phyloP scores from a whole-genome alignment of 2,113 vertebrate species.

The Dipodomys spectabilis region DNA sequence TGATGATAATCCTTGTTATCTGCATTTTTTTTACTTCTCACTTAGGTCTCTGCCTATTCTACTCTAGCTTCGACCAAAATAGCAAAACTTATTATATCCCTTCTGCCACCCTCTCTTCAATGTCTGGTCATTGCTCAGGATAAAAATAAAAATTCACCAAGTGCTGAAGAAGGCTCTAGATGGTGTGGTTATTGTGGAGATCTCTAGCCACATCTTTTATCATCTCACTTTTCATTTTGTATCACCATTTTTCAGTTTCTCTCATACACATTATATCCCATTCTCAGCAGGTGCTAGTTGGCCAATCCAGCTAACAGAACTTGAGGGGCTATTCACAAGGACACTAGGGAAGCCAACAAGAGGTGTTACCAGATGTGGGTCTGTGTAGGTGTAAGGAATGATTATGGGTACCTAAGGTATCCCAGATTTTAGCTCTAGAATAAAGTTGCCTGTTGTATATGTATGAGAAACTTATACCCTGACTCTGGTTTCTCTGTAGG shows the following conservation, averaged over 20 bases:
- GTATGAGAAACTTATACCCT: not conserved
- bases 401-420: not conserved
- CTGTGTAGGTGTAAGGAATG: not conserved
- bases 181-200: not conserved
- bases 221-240: not conserved
- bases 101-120: constrained; percentile 4
- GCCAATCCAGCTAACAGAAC: not conserved
- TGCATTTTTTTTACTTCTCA: not conserved
- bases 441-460: not conserved
- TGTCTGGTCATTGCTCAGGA: not conserved
- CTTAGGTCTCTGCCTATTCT: not conserved
- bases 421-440: not conserved
- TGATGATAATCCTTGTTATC: not conserved
- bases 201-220: not conserved
- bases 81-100: not conserved
- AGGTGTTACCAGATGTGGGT: not conserved
- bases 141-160: not conserved
- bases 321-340: not conserved
- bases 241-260: not conserved
- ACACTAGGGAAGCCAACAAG: not conserved
- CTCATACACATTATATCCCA: not conserved
- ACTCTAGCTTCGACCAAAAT: not conserved
- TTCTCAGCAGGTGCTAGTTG: not conserved
- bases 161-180: not conserved
- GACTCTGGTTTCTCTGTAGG: no score